Percentiles rank a stretch among this genome's conserved stretches.
phyloP scores from a whole-genome alignment of 2,888 invertebrate species.

The Hesperia comma region DNA sequence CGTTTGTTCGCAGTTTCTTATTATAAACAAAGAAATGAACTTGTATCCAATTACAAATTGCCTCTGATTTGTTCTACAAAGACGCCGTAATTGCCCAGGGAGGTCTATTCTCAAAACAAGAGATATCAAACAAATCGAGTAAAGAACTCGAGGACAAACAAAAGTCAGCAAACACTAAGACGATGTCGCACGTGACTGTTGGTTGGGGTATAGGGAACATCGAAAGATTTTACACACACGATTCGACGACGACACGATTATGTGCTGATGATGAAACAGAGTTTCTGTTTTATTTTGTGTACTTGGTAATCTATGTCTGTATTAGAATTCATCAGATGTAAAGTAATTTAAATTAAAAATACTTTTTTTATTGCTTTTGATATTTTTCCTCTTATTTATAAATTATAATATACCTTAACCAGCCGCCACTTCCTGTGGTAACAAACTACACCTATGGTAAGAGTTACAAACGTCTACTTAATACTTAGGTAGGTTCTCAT shows the following conservation, averaged over 20 bases:
- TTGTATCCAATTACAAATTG: conserved; percentile 33
- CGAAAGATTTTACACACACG: not conserved
- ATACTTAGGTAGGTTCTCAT: too few relatives aligned
- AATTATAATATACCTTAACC: too few relatives aligned
- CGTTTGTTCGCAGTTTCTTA: not conserved
- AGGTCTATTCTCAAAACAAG: conserved; percentile 33
- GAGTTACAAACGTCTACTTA: too few relatives aligned
- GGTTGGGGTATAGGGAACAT: conserved; percentile 30
- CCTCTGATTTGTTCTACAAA: conserved; percentile 30
- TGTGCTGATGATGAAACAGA: not conserved
- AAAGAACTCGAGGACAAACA: conserved; percentile 56
- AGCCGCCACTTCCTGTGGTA: too few relatives aligned
- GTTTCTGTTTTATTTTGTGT: not conserved
- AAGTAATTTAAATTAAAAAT: too few relatives aligned
- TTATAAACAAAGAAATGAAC: conserved; percentile 30
- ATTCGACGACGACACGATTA: not conserved
- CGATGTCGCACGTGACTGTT: conserved; percentile 57
- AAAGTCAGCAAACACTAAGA: conserved; percentile 53
- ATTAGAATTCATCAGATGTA: too few relatives aligned
- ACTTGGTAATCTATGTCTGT: too few relatives aligned
- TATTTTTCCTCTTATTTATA: too few relatives aligned
- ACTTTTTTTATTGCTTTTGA: too few relatives aligned
- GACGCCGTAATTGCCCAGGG: conserved; percentile 31
- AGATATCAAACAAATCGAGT: conserved; percentile 51
- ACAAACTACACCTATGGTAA: too few relatives aligned